Base-by-base conservation (phyloP, 2,113 vertebrate genomes). In the Antennarius striatus region DNA sequence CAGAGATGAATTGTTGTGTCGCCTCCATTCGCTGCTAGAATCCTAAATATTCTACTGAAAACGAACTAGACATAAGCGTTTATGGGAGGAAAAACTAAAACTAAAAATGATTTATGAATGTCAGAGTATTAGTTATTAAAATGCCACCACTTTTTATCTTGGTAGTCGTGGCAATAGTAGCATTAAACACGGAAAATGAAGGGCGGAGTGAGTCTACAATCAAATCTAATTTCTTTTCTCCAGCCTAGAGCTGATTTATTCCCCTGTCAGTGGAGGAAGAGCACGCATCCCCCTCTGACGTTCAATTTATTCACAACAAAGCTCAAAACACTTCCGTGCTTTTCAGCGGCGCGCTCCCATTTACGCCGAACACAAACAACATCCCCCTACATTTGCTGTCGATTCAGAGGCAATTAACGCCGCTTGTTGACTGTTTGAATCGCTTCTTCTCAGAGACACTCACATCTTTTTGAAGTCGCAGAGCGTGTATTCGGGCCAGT, bases 391-490 rank as follows among this genome's bases (percentile, higher is more conserved):
- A 65, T 75, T 51, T 46, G 39, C 50, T 22, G 22, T 22, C 22
- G 22, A 55, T 57, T 57, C 40, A 71, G 56, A 52, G 58, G 57
- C 47, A 75, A 83, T 81, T 68, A 80, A 59, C 45, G 13, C 4
- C 1, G 6, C 42, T 62, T 57, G 52, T 32, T 32, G 32, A 63
- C 42, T 39, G 7, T 7, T 5, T 36, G 32, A 36, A 22, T 2
- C 1, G 22, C 32, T 3, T 16, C 10, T 62, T 36, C 30, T 2
- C 5, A 53, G 60, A 42, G 9, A 51, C 28, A 91, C 95, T 98
- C 88, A 99, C 97, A 92, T 93, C 91, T 94, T 96, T 53, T 93
- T 93, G 0, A 95, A 94, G 71, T 84, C 28, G 3, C 86, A 90
- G 17, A 84, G 3, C 0, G 74, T 79, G 13, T 96, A 91, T n/a